Percentiles rank a stretch among this genome's conserved stretches.
phyloP scores from a whole-genome alignment of 2,888 invertebrate genomes.

The Sinhomidia bicolor region DNA sequence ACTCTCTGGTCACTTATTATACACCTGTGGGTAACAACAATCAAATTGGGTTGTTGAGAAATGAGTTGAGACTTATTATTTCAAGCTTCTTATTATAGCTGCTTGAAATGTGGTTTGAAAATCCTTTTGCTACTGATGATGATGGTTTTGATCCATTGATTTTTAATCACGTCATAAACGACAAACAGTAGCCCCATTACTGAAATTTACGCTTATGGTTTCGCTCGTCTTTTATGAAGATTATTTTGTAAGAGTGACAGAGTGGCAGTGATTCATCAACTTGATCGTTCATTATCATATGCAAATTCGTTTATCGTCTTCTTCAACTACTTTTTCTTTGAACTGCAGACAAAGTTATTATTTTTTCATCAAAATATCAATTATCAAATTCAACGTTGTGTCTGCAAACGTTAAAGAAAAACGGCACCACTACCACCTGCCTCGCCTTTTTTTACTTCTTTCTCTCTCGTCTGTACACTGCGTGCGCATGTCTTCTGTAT shows the following conservation, averaged over 20 bases:
- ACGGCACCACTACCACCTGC: constrained; percentile 32
- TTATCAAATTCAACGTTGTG: neutral
- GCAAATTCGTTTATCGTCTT: constrained; percentile 34
- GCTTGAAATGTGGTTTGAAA: neutral
- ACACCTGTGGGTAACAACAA: neutral
- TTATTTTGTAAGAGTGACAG: neutral
- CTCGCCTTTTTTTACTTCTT: neutral
- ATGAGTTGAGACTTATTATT: too few relatives aligned
- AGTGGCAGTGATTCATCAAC: constrained; percentile 36
- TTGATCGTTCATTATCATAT: constrained; percentile 38
- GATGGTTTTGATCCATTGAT: constrained; percentile 44
- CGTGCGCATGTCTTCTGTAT: too few relatives aligned
- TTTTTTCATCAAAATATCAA: constrained; percentile 31
- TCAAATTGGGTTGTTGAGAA: neutral
- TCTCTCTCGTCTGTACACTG: neutral
- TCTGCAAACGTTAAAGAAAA: neutral
- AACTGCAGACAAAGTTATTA: neutral
- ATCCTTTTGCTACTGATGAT: neutral
- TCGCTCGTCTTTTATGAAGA: neutral
- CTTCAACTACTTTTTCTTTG: neutral
- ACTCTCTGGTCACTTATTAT: too few relatives aligned
- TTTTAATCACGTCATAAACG: constrained; percentile 49
- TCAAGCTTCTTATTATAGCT: neutral
- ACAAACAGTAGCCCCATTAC: constrained; percentile 52
- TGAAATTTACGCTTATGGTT: constrained; percentile 36